These are phyloP conservation scores for Cyprinodon variegatus DNA, from an alignment of 2,113 vertebrate genomes.

Conservation along the genomic window DNA sequence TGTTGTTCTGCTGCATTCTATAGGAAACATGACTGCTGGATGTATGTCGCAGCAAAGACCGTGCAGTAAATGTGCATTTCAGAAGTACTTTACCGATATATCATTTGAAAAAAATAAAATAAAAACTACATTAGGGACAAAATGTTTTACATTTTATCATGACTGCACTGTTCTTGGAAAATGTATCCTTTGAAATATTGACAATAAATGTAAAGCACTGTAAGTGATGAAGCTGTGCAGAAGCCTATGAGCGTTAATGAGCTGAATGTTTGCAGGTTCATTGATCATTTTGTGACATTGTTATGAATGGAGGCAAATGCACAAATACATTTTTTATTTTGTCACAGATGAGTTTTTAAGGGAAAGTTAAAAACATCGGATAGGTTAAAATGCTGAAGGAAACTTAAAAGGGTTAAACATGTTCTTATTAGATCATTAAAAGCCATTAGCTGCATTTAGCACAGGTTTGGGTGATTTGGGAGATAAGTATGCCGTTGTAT, in stretches of 20 bases:
- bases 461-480: background rate
- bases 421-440: background rate
- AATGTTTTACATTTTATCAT: background rate
- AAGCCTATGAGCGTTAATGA: slow-evolving; percentile 55
- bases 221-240: slow-evolving; percentile 17
- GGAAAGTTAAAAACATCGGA: slow-evolving; percentile 27
- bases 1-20: slow-evolving; percentile 65
- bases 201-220: slow-evolving; percentile 33
- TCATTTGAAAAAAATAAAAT: slow-evolving; percentile 13
- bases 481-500: too few species aligned
- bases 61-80: slow-evolving; percentile 37
- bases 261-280: slow-evolving; percentile 32
- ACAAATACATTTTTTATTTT: slow-evolving; percentile 31
- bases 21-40: slow-evolving; percentile 32
- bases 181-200: slow-evolving; percentile 29
- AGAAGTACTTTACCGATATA: slow-evolving; percentile 5
- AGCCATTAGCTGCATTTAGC: background rate
- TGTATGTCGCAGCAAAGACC: slow-evolving; percentile 4
- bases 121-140: slow-evolving; percentile 12
- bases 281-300: slow-evolving; percentile 53
- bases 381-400: background rate
- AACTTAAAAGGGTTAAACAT: background rate
- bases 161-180: slow-evolving; percentile 30
- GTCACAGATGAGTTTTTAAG: slow-evolving; percentile 26
- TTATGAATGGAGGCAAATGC: slow-evolving; percentile 33